Percentiles rank a stretch among this genome's conserved stretches.
phyloP scores from a whole-genome alignment of 2,888 invertebrate genomes.

The Calameuta idolon region DNA sequence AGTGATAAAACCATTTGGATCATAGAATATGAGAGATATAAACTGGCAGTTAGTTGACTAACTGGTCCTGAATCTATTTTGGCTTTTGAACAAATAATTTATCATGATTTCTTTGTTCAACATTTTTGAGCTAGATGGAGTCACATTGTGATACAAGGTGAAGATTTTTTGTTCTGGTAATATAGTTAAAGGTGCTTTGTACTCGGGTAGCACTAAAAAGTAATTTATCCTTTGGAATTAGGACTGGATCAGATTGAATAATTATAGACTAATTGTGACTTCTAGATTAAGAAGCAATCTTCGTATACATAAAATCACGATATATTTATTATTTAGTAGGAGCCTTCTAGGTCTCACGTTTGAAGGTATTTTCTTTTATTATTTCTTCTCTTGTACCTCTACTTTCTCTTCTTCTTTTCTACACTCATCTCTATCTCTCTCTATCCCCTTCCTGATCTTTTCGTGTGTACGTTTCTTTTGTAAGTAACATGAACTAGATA shows the following conservation, averaged over 20 bases:
- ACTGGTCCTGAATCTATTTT: background rate
- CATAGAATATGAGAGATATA: background rate
- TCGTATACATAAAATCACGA: background rate
- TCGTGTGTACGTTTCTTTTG: slow-evolving; percentile 15
- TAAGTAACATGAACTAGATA: slow-evolving; percentile 28
- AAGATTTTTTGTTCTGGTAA: background rate
- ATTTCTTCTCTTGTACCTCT: background rate
- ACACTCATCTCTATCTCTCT: background rate
- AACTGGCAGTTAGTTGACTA: background rate
- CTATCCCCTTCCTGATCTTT: background rate
- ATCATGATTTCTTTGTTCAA: background rate
- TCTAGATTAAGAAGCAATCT: background rate
- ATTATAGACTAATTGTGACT: background rate
- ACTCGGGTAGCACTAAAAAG: background rate
- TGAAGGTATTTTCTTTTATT: background rate
- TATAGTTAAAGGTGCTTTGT: background rate
- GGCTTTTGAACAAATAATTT: background rate
- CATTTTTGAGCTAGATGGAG: background rate
- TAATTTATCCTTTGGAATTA: background rate
- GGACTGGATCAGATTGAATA: background rate
- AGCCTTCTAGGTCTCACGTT: background rate
- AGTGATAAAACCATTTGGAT: background rate
- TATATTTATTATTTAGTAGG: background rate
- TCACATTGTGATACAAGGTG: background rate
- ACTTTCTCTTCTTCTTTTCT: background rate